Conservation (phyloP, 2,113 vertebrate genomes). For the Glaucomys volans region DNA sequence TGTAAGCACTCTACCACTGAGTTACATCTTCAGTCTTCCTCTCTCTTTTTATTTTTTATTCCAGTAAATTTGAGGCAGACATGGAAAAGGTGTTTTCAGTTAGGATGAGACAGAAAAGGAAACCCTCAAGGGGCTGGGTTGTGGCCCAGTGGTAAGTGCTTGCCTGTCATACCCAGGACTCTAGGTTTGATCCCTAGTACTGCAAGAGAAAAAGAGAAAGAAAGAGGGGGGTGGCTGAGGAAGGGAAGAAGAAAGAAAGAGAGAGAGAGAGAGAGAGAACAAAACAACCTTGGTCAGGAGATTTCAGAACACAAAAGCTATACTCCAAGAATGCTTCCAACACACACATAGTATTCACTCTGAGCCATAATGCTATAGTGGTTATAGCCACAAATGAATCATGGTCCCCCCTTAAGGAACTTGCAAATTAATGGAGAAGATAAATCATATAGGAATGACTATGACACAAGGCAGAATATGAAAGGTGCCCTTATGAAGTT, state of each 20-base stretch:
- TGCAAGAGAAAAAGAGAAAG: neutral
- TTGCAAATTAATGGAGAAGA: conserved; percentile 5
- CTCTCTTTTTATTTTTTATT: conserved; percentile 7
- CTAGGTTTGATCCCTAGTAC: neutral
- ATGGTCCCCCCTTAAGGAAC: neutral
- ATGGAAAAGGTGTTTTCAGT: neutral
- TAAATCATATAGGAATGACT: neutral
- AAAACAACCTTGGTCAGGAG: neutral
- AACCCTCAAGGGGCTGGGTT: too few relatives aligned
- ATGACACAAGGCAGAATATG: neutral
- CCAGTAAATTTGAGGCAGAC: neutral
- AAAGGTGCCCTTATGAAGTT: neutral
- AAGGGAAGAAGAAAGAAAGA: too few relatives aligned
- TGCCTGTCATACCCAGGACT: neutral
- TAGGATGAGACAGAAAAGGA: conserved; percentile 8
- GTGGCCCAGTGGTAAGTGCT: neutral
- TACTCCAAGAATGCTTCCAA: neutral
- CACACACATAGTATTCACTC: neutral
- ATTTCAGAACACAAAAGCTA: neutral
- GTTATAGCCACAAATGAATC: neutral
- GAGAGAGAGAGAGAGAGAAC: too few relatives aligned
- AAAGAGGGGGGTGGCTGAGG: too few relatives aligned
- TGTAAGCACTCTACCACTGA: neutral
- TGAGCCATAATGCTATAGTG: neutral
- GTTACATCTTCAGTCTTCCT: neutral